phyloP scores from a whole-genome alignment of 2,113 vertebrate species.

The Chionomys nivalis region DNA sequence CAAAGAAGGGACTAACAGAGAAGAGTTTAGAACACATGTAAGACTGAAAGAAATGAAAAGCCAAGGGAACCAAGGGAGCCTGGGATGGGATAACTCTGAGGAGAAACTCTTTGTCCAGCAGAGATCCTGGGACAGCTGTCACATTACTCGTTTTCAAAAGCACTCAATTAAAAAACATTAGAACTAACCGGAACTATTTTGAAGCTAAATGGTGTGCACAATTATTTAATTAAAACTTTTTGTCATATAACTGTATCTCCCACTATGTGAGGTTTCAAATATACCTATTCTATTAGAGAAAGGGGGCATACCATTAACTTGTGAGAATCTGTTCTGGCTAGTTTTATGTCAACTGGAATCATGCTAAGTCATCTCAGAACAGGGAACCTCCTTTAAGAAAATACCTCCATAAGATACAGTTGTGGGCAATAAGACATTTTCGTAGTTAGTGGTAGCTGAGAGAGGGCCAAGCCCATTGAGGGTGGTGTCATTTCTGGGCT shows the following conservation, averaged over 20 bases:
- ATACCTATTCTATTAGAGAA: background rate
- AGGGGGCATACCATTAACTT: background rate
- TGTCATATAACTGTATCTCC: background rate
- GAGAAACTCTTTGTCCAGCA: background rate
- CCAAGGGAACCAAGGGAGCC: background rate
- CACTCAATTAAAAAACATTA: background rate
- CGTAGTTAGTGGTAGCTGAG: background rate
- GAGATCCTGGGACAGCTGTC: background rate
- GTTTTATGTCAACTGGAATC: background rate
- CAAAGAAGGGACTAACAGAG: background rate
- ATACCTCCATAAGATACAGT: background rate
- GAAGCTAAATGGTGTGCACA: background rate
- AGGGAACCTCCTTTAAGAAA: background rate
- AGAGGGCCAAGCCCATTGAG: background rate
- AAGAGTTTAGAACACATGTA: background rate
- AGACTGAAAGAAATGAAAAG: background rate
- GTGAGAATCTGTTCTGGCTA: background rate
- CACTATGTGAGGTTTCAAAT: background rate
- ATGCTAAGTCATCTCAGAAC: background rate
- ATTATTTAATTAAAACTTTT: slow-evolving; percentile 28
- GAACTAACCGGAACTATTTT: background rate
- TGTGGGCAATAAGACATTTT: background rate
- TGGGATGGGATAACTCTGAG: background rate
- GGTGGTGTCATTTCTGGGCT: background rate
- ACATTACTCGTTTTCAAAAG: background rate